phyloP scores from a whole-genome alignment of 2,113 vertebrate species.

The Phalacrocorax aristotelis region DNA sequence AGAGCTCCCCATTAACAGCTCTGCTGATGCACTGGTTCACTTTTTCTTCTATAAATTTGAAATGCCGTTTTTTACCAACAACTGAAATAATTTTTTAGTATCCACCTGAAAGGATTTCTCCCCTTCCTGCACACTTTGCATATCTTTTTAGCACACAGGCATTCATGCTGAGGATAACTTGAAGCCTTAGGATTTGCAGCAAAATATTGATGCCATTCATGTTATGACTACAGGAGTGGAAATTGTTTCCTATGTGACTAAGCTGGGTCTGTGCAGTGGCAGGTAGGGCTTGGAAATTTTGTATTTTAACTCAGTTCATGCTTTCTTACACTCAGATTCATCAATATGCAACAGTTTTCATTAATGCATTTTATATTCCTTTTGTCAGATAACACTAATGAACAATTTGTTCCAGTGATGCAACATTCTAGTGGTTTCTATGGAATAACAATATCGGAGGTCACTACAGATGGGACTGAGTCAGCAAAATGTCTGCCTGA shows the following conservation, averaged over 20 bases:
- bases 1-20: background rate
- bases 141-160: background rate
- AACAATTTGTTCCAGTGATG: background rate
- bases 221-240: background rate
- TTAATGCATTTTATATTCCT: background rate
- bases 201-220: background rate
- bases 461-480: background rate
- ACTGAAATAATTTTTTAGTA: background rate
- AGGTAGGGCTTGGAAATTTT: background rate
- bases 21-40: background rate
- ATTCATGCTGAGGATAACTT: background rate
- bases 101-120: background rate
- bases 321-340: background rate
- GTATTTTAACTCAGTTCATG: background rate
- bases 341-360: background rate
- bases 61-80: background rate
- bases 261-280: background rate
- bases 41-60: background rate
- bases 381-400: background rate
- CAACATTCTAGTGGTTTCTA: background rate
- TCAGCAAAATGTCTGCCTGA: background rate
- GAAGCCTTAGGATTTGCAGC: background rate
- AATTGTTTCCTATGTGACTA: background rate
- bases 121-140: background rate
- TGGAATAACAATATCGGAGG: background rate